A percentile compares a stretch with the other conserved stretches of the same genome.
Conservation (phyloP, 2,888 invertebrate species). For the Xylota segnis region DNA sequence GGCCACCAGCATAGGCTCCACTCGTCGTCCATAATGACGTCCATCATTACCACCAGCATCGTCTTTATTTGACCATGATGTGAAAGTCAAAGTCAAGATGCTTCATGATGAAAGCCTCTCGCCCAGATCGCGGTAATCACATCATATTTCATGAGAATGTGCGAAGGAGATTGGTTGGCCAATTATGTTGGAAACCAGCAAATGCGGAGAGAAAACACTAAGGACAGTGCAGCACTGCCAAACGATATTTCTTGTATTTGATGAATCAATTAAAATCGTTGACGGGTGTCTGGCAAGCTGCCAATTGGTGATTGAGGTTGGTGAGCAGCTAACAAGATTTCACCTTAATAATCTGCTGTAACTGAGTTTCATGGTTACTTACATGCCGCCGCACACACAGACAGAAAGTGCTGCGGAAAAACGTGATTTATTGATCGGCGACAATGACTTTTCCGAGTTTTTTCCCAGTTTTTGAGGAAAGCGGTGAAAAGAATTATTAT, state of each 20-base stretch:
- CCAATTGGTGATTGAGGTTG: conserved; percentile 40
- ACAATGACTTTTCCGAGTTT: conserved; percentile 13
- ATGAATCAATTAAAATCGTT: conserved; percentile 65
- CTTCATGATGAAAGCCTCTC: conserved; percentile 49
- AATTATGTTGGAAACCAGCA: conserved; percentile 32
- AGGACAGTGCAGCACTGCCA: conserved; percentile 16
- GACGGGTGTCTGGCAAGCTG: conserved; percentile 33
- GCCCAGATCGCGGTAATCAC: conserved; percentile 20
- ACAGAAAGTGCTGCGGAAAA: conserved; percentile 16
- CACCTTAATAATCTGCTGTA: conserved; percentile 42
- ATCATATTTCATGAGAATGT: conserved; percentile 21
- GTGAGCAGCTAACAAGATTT: conserved; percentile 29
- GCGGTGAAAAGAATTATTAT: conserved; percentile 33
- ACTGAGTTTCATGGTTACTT: conserved; percentile 8
- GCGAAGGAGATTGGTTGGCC: conserved; percentile 40
- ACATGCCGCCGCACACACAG: neutral
- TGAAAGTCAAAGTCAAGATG: conserved; percentile 74
- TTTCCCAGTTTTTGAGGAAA: conserved; percentile 22
- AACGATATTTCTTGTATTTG: conserved; percentile 44
- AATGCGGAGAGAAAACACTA: conserved; percentile 33
- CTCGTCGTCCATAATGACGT: conserved; percentile 18
- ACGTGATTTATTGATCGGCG: conserved; percentile 58
- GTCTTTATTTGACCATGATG: conserved; percentile 54
- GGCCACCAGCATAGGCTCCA: conserved; percentile 10
- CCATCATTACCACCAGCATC: conserved; percentile 29